Base-by-base conservation (phyloP, 2,888 invertebrate species). In the Timema cristinae region DNA sequence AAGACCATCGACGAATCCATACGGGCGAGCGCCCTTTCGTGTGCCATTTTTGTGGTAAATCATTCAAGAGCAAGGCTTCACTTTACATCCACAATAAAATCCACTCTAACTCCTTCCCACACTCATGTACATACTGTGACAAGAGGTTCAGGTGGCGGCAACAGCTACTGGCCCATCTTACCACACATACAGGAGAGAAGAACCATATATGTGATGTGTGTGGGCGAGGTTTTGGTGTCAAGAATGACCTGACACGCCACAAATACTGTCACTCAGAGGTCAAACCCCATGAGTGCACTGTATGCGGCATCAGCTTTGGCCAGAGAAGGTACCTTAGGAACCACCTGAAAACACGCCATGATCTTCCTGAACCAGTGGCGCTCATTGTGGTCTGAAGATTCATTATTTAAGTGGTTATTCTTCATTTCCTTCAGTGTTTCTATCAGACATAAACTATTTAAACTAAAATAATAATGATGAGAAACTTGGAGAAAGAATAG, bases 11-110 rank as follows among this genome's bases (percentile, higher is more conserved):
- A 0, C 77, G 81, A 32, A 81, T 78, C 1, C 85, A 85, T 75
- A 80, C 80, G 11, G 80, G 77, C 8, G 78, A 78, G 73, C 75
- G 80, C 5, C 82, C 82, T 0, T 82, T 80, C 70, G 73, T 79
- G 50, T 87, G 87, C 76, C 81, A 82, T 8, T 79, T 79, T 7
- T 88, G 87, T 76, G 79, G 80, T 5, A 84, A 83, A 69, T 79
- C 87, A 0, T 90, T 90, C 81, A 87, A 88, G 71, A 89, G 90
- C 78, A 88, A 88, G 77, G 89, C 89, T 0, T 87, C 89, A 1
- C 80, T 90, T 59, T 87, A 88, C 79, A 87, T 87, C 47, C 90
- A 90, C 78, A 83, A 85, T 68, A 84, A 86, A 63, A 87, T 86
- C 6, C 90, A 90, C 79, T 83, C 83, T 54, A 82, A 86, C 73